Conservation (phyloP, 2,888 invertebrate genomes). For the Euzetes globulus region DNA sequence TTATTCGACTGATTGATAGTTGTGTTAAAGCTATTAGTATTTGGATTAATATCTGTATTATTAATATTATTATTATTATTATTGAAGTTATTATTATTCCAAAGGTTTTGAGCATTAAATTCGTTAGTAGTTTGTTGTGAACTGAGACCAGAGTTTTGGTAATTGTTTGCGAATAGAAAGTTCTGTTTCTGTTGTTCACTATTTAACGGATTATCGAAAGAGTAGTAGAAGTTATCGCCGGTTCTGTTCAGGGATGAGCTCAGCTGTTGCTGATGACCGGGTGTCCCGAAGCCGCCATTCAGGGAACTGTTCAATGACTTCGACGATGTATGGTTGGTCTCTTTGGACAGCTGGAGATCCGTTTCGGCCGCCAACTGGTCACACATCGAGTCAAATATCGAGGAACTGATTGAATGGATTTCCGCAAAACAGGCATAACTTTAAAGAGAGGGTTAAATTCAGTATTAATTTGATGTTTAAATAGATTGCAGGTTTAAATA, state of each 20-base stretch:
- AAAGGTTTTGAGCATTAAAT: slow-evolving; percentile 11
- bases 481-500: not conserved
- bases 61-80: no score
- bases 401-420: slow-evolving; percentile 23
- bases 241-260: not conserved
- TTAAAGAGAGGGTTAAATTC: not conserved
- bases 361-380: not conserved
- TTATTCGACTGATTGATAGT: not conserved
- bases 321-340: not conserved
- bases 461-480: not conserved
- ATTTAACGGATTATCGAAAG: slow-evolving; percentile 12
- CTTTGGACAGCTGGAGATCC: not conserved
- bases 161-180: not conserved
- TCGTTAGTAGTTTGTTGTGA: not conserved
- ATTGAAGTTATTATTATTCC: not conserved
- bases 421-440: slow-evolving; percentile 34
- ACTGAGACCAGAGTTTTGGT: not conserved
- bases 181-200: slow-evolving; percentile 8
- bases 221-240: not conserved
- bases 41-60: not conserved
- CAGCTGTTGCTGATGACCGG: not conserved
- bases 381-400: slow-evolving; percentile 30
- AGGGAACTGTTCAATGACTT: slow-evolving; percentile 3
- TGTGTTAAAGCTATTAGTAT: not conserved
- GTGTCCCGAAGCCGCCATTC: not conserved